Evolutionary conservation across 2,888 invertebrate genomes (phyloP).

Genomic region (Periphyllus acericola): DNA sequence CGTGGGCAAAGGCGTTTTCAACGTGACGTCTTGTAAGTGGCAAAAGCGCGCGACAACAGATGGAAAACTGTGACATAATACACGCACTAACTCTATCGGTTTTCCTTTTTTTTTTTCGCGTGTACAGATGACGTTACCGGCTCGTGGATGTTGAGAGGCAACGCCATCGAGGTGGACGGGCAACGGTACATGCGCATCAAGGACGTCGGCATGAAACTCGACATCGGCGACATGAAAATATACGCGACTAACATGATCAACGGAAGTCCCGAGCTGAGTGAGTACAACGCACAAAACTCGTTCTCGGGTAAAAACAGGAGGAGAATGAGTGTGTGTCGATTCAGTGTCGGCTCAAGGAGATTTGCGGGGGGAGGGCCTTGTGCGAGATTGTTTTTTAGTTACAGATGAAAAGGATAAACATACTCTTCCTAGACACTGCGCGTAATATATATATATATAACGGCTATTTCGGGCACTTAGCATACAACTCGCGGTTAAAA

Average conservation of each 20-base stretch:
- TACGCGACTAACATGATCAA: slow-evolving; percentile 73
- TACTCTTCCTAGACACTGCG: no score
- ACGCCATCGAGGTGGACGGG: slow-evolving; percentile 70
- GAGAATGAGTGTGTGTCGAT: neutral
- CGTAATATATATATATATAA: no score
- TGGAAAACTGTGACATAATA: neutral
- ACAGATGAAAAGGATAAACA: no score
- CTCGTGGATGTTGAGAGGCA: slow-evolving; percentile 73
- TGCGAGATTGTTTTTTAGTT: no score
- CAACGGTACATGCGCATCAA: slow-evolving; percentile 72
- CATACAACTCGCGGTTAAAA: no score
- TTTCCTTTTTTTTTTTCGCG: neutral
- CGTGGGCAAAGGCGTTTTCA: slow-evolving; percentile 73
- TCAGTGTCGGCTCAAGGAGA: neutral
- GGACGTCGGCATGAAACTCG: slow-evolving; percentile 74
- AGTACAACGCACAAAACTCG: slow-evolving; percentile 67
- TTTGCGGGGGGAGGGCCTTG: no score
- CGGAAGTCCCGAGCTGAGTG: slow-evolving; percentile 75
- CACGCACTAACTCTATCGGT: neutral
- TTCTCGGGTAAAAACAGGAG: no score
- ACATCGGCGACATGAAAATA: slow-evolving; percentile 74
- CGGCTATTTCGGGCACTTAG: no score
- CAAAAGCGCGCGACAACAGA: neutral
- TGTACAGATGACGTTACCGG: slow-evolving; percentile 71
- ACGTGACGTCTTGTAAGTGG: slow-evolving; percentile 61